Conservation (phyloP, 2,113 vertebrate genomes). For the Chitala chitala region DNA sequence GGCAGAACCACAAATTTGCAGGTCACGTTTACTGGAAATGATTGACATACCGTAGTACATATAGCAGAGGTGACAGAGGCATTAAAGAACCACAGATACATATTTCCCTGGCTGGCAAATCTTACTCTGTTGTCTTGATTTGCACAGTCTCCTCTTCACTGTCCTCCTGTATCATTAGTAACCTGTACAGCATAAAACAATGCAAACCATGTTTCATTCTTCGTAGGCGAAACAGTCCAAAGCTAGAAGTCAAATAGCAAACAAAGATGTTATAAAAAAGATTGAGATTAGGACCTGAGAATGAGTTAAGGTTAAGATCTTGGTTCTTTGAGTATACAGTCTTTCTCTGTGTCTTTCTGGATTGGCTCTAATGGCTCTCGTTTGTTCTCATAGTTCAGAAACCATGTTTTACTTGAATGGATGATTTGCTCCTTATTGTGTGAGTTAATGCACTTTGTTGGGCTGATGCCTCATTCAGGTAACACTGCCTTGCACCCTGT, state of each 20-base stretch:
- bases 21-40: too few species aligned
- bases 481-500: too few species aligned
- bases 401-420: too few species aligned
- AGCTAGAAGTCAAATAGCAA: neutral
- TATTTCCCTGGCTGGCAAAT: neutral
- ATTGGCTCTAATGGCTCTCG: too few species aligned
- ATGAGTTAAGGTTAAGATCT: neutral
- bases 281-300: neutral
- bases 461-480: too few species aligned
- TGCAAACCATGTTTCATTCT: slow-evolving; percentile 21
- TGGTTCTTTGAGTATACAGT: too few species aligned
- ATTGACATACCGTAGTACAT: too few species aligned
- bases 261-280: neutral
- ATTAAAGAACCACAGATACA: neutral
- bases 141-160: slow-evolving; percentile 29
- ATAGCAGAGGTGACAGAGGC: too few species aligned
- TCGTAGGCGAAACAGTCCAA: slow-evolving; percentile 8
- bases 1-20: neutral
- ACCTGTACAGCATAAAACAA: slow-evolving; percentile 40
- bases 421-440: too few species aligned
- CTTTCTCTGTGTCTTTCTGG: too few species aligned
- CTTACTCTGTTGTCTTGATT: slow-evolving; percentile 19
- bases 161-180: slow-evolving; percentile 35
- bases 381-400: too few species aligned
- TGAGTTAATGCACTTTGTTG: too few species aligned